Percentiles rank a stretch among this genome's conserved stretches.
These are phyloP conservation scores for Muscina levida DNA, from an alignment of 2,888 invertebrate genomes.

Conservation along the genomic window DNA sequence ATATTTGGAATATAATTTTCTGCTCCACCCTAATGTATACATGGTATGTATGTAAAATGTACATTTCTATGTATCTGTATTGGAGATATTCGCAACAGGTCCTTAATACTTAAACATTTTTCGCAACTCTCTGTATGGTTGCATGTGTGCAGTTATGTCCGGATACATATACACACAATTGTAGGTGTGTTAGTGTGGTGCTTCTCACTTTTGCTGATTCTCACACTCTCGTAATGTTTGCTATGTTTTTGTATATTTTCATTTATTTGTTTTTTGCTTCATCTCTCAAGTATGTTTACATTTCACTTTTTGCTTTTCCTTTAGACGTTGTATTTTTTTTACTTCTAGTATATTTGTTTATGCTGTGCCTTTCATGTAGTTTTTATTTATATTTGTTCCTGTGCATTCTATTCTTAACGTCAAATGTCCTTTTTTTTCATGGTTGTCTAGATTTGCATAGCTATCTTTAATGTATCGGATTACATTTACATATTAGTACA, in stretches of 20 bases:
- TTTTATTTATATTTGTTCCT: constrained; percentile 49
- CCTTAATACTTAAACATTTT: constrained; percentile 36
- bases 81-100: constrained; percentile 63
- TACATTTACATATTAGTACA: constrained; percentile 4
- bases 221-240: neutral
- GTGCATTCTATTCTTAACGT: constrained; percentile 40
- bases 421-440: constrained; percentile 41
- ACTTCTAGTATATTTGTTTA: constrained; percentile 25
- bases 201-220: constrained; percentile 5
- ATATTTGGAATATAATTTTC: too few relatives aligned
- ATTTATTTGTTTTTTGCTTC: constrained; percentile 36
- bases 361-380: constrained; percentile 18
- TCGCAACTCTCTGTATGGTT: neutral
- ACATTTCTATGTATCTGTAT: neutral
- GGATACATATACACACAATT: neutral
- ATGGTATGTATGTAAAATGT: neutral
- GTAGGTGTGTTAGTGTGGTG: neutral
- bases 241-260: neutral
- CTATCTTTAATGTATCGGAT: constrained; percentile 21
- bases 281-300: constrained; percentile 57
- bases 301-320: constrained; percentile 54
- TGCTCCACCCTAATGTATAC: neutral
- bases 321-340: constrained; percentile 15
- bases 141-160: neutral
- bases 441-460: constrained; percentile 11